Percentiles rank a stretch among this genome's conserved stretches.
Evolutionary conservation across 2,888 invertebrate genomes (phyloP).

Genomic region (Limnephilus auricula): DNA sequence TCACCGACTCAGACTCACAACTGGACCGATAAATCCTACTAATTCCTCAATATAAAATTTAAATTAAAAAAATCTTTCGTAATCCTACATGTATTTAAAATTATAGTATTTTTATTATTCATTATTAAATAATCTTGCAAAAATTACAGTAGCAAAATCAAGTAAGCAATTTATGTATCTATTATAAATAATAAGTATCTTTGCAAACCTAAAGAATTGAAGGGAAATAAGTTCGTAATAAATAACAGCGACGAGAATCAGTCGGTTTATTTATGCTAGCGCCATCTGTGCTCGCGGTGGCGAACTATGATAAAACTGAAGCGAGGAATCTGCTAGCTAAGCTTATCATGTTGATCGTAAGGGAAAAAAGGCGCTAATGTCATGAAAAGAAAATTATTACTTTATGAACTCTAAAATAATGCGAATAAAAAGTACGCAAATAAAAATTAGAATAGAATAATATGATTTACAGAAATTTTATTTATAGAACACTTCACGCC

Average conservation of each 20-base stretch:
- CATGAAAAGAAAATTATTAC: background rate
- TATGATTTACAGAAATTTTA: too few relatives aligned
- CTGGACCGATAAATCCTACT: too few relatives aligned
- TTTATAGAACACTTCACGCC: too few relatives aligned
- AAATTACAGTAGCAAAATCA: background rate
- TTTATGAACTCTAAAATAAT: background rate
- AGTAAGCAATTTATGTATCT: background rate
- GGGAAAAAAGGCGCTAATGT: background rate
- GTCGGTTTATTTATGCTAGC: background rate
- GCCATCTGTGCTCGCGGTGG: constrained; percentile 13
- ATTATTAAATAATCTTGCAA: background rate
- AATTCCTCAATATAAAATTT: too few relatives aligned
- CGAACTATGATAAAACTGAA: background rate
- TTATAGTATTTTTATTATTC: too few relatives aligned
- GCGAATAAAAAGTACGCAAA: background rate
- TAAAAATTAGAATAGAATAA: background rate
- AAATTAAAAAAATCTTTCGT: too few relatives aligned
- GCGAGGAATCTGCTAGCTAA: background rate
- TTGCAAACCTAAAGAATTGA: background rate
- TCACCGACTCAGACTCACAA: too few relatives aligned
- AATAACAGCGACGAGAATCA: background rate
- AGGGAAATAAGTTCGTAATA: background rate
- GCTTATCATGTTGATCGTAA: background rate
- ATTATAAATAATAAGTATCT: background rate
- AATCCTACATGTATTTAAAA: too few relatives aligned